These are phyloP conservation scores for Tortrix viridana DNA, from an alignment of 2,888 invertebrate species.

Conservation along the genomic window DNA sequence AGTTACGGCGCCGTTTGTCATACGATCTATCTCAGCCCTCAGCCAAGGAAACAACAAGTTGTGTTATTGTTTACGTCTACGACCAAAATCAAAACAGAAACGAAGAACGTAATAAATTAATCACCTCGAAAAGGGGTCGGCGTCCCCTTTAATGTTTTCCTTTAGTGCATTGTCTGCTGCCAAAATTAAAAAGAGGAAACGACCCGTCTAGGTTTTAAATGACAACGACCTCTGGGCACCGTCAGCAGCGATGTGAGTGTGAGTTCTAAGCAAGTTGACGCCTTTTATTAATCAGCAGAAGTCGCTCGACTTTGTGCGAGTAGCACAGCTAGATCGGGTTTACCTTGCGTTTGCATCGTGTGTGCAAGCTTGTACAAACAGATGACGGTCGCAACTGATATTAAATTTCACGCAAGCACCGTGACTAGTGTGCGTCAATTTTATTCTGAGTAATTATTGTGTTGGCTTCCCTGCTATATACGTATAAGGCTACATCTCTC, in stretches of 20 bases:
- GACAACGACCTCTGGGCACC: constrained; percentile 64
- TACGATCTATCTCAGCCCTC: not conserved
- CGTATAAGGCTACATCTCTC: no score
- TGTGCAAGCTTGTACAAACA: no score
- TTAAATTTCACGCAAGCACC: no score
- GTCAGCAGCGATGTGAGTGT: not conserved
- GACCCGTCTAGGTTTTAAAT: constrained; percentile 66
- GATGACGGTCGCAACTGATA: no score
- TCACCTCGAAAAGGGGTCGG: constrained; percentile 76
- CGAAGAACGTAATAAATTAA: constrained; percentile 83
- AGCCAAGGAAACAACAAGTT: not conserved
- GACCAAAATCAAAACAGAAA: constrained; percentile 75
- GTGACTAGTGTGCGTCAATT: no score
- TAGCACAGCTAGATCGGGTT: no score
- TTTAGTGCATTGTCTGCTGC: constrained; percentile 79
- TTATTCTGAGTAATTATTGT: no score
- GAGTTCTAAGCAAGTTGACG: no score
- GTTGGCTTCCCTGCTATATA: no score
- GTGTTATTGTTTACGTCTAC: constrained; percentile 20
- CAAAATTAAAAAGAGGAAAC: constrained; percentile 80
- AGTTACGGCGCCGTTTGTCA: no score
- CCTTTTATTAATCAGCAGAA: no score
- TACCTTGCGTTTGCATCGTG: no score
- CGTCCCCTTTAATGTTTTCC: constrained; percentile 79
- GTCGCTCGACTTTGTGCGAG: constrained; percentile 4